Base-by-base conservation (phyloP, 2,888 invertebrate genomes). In the Apeira syringaria region DNA sequence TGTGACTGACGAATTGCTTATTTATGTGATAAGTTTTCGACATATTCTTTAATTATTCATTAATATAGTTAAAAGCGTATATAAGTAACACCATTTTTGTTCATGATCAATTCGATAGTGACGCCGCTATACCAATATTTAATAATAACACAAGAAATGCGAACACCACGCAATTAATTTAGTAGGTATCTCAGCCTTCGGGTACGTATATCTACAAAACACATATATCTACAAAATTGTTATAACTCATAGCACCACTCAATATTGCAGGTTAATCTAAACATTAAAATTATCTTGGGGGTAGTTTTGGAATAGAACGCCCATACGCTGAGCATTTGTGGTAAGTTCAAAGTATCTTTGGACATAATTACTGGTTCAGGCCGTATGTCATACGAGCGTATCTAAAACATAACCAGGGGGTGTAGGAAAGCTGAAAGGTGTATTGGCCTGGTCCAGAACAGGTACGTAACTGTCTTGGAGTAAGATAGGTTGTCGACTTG, bases 401-500 rank as follows among this genome's bases (percentile, higher is more conserved):
- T 89, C 88, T 45, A 89, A 66, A n/a, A 68, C 79, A 44, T 89
- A 89, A 5, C 77, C 71, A 5, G 77, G 61, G 6, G 22, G 1
- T 11, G 45, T 10, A 2, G 5, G 63, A 57, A 34, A 64, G 58
- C 34, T 71, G 65, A 31, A 63, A 36, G 10, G 66, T 10, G 64
- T 28, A 42, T 58, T 67, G 4, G 68, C 65, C 70, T 84, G 71
- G 22, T 88, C 88, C 65, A 89, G 56, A 45, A 87, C 77, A 64
- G 88, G 86, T 64, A 87, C 82, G 38, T 89, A 89, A 37, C 75
- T 88, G 15, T 89, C 89, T 74, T 85, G 83, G 13, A 89, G 61
- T 12, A 85, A 61, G 22, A 89, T 86, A 0, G 89, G 89, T 43
- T 88, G 88, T 47, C 89, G 64, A 68, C 82, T 86, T 0, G 88